Conservation (phyloP, 2,797 vertebrate species). For the Tragelaphus eurycerus region DNA sequence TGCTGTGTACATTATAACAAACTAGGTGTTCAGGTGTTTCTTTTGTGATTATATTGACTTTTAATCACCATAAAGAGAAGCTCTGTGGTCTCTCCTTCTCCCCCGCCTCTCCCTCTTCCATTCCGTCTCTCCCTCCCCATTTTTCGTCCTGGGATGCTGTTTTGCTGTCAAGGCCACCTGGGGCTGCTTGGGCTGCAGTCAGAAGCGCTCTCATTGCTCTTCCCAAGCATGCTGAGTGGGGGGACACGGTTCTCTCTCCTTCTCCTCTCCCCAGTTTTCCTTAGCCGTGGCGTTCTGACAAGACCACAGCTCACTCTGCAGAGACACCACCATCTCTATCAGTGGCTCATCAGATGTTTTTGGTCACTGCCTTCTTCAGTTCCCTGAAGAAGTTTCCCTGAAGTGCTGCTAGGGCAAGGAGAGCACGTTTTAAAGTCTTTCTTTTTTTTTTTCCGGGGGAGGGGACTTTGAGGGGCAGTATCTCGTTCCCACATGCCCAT, state of each 20-base stretch:
- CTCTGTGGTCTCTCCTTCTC: not conserved
- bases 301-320: not conserved
- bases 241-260: no score
- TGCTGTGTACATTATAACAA: conserved; percentile 37
- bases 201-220: not conserved
- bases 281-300: not conserved
- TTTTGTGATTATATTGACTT: conserved; percentile 36
- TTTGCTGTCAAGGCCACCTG: not conserved
- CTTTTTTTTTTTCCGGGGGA: not conserved
- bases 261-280: no score
- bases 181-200: not conserved
- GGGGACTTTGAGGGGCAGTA: not conserved
- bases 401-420: not conserved
- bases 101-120: not conserved
- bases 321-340: not conserved
- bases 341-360: not conserved
- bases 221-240: not conserved
- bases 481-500: not conserved
- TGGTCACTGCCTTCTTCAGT: not conserved
- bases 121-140: not conserved
- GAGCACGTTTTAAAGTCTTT: not conserved
- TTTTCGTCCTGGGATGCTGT: not conserved
- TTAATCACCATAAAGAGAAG: not conserved
- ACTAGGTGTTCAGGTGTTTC: conserved; percentile 34
- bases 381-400: no score